Conservation (phyloP, 2,797 vertebrate genomes). For the Poecilia wingei region DNA sequence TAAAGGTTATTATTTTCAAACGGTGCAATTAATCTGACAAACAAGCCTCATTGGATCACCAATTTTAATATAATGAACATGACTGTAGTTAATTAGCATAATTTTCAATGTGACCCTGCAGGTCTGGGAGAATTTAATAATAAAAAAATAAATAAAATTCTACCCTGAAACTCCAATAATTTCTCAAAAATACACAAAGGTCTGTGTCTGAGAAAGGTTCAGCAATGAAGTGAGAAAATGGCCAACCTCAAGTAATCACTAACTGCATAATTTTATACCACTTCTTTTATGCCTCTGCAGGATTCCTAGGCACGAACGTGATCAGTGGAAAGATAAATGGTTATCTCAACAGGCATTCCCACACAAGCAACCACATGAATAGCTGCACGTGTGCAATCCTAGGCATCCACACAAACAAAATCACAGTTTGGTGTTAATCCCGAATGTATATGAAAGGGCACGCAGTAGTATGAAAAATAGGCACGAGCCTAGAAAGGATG, state of each 20-base stretch:
- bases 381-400: conserved; percentile 32
- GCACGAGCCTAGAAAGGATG: conserved; percentile 17
- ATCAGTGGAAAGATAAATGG: conserved; percentile 70
- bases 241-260: conserved; percentile 51
- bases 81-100: background rate
- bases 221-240: conserved; percentile 45
- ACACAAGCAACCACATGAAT: conserved; percentile 58
- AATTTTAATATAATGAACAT: background rate
- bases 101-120: background rate
- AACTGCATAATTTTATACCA: conserved; percentile 25
- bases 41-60: background rate
- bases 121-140: conserved; percentile 15
- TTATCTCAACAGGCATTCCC: conserved; percentile 54
- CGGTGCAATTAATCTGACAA: background rate
- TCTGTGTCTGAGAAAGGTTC: conserved; percentile 22
- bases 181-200: conserved; percentile 20
- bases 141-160: conserved; percentile 26
- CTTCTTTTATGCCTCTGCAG: conserved; percentile 56
- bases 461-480: conserved; percentile 58
- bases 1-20: background rate
- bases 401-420: conserved; percentile 68
- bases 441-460: conserved; percentile 67
- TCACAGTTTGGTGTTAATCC: conserved; percentile 61
- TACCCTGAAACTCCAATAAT: background rate
- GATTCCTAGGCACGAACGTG: conserved; percentile 69